Evolutionary conservation across 2,113 vertebrate species (phyloP).

Genomic region (Elephantulus edwardii): DNA sequence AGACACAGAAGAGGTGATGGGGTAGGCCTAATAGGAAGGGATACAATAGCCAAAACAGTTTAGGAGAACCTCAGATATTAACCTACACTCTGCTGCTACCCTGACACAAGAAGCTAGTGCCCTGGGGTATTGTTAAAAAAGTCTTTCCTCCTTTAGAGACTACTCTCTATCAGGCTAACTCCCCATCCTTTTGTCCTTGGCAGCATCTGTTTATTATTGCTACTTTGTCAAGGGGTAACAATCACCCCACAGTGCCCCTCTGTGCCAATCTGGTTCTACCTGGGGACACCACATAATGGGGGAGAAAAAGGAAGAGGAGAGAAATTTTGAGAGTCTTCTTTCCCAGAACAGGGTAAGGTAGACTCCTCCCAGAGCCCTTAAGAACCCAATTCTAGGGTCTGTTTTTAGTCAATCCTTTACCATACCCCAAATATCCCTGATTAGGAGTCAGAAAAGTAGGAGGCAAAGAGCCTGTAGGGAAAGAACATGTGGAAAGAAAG

Average conservation of each 20-base stretch:
- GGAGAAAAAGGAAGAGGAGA: constrained; percentile 30
- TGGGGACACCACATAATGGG: constrained; percentile 7
- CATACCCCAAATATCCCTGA: constrained; percentile 63
- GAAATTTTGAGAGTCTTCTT: constrained; percentile 19
- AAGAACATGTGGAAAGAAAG: constrained; percentile 38
- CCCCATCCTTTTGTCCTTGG: constrained; percentile 45
- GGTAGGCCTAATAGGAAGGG: constrained; percentile 19
- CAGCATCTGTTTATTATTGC: constrained; percentile 77
- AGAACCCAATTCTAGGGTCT: constrained; percentile 57
- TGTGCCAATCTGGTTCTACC: constrained; percentile 49
- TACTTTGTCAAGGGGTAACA: constrained; percentile 61
- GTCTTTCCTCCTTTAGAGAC: constrained; percentile 11
- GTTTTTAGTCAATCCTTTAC: constrained; percentile 58
- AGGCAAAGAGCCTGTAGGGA: constrained; percentile 67
- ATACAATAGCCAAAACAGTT: constrained; percentile 33
- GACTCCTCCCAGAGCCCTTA: constrained; percentile 60
- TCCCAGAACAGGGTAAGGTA: constrained; percentile 18
- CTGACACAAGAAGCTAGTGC: constrained; percentile 30
- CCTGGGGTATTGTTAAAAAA: not conserved
- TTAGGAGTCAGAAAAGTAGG: constrained; percentile 67
- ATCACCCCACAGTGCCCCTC: not conserved
- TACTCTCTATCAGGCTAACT: not conserved
- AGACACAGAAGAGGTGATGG: constrained; percentile 47
- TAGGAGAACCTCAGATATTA: constrained; percentile 25
- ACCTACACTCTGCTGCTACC: constrained; percentile 42